phyloP scores from a whole-genome alignment of 2,113 vertebrate species.

The Felis chaus region DNA sequence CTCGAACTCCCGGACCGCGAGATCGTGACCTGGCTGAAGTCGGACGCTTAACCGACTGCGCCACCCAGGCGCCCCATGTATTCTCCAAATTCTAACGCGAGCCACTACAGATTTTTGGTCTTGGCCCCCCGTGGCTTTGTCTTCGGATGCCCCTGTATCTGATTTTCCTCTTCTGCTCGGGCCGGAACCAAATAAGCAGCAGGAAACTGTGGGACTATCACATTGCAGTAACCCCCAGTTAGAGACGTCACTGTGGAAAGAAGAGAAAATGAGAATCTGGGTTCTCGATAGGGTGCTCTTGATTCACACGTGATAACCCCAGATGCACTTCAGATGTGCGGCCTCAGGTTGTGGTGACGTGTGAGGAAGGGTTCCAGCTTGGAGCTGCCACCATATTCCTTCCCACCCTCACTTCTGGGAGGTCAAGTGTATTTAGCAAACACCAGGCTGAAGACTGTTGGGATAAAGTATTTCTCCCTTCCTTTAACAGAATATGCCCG shows the following conservation, averaged over 20 bases:
- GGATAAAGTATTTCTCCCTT: rapidly evolving
- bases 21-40: no score
- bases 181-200: not conserved
- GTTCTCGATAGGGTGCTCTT: rapidly evolving
- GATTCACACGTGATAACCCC: no score
- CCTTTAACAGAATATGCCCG: not conserved
- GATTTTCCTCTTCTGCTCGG: not conserved
- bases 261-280: not conserved
- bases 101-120: not conserved
- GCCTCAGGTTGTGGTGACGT: rapidly evolving
- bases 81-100: rapidly evolving
- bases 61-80: no score
- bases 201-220: rapidly evolving
- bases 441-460: not conserved
- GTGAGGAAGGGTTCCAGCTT: rapidly evolving
- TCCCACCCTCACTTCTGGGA: not conserved
- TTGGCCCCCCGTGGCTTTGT: not conserved
- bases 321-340: no score
- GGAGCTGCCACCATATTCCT: rapidly evolving
- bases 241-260: not conserved
- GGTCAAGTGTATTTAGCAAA: not conserved
- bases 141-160: no score
- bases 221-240: rapidly evolving
- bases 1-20: no score
- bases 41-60: no score